Percentiles rank a stretch among this genome's conserved stretches.
Conservation (phyloP, 1,140 invertebrate species). For the Antheraea mylitta region DNA sequence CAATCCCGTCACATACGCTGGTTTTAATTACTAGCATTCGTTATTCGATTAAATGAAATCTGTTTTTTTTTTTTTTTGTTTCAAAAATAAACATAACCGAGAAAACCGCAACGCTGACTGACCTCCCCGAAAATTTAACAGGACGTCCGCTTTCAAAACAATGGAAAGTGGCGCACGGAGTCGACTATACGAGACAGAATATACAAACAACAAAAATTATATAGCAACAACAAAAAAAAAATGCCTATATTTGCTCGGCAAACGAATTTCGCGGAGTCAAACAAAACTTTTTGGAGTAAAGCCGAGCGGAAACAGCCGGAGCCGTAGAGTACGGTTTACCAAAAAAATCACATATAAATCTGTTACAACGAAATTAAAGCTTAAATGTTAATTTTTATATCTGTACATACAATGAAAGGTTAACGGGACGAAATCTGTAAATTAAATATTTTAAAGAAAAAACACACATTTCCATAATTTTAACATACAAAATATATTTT, state of each 20-base stretch:
- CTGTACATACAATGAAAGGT: no score
- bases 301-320: constrained; percentile 35
- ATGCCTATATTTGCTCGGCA: constrained; percentile 28
- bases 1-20: no score
- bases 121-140: constrained; percentile 26
- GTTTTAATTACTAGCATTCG: no score
- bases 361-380: neutral
- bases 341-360: neutral
- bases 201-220: constrained; percentile 1
- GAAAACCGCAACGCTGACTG: constrained; percentile 6
- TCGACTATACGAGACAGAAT: constrained; percentile 26
- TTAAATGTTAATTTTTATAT: neutral
- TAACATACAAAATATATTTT: no score
- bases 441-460: no score
- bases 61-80: no score
- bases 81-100: neutral
- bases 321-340: constrained; percentile 12
- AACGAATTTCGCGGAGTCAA: constrained; percentile 34
- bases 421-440: no score
- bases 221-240: neutral
- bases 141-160: constrained; percentile 36
- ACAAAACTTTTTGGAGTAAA: constrained; percentile 42
- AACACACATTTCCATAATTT: no score
- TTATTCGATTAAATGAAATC: no score
- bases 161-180: constrained; percentile 27